phyloP scores from a whole-genome alignment of 2,113 vertebrate species.

The Xenopus tropicalis region UCB_Xtro_10.0 CM004447.2:74530001-74530500 shows the following conservation, averaged over 20 bases:
- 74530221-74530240: conserved; percentile 68
- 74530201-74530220: conserved; percentile 63
- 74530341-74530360: conserved; percentile 80
- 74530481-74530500: conserved; percentile 75
- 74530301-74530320: conserved; percentile 65
- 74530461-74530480: conserved; percentile 62
- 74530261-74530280: conserved; percentile 75
- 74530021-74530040: conserved; percentile 8
- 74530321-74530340: conserved; percentile 77
- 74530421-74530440: conserved; percentile 79
- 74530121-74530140: conserved; percentile 67
- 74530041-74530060: conserved; percentile 52
- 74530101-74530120: conserved; percentile 66
- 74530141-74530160: conserved; percentile 68
- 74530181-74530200: conserved; percentile 65
- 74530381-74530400: conserved; percentile 65
- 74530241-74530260: conserved; percentile 67
- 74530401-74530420: conserved; percentile 74
- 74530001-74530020: conserved; percentile 2
- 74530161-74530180: conserved; percentile 69
- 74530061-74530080: conserved; percentile 55
- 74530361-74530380: conserved; percentile 76
- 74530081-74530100: conserved; percentile 56
- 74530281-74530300: conserved; percentile 66
- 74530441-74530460: conserved; percentile 60